phyloP scores from a whole-genome alignment of 2,888 invertebrate species.

The Trissolcus japonicus region DNA sequence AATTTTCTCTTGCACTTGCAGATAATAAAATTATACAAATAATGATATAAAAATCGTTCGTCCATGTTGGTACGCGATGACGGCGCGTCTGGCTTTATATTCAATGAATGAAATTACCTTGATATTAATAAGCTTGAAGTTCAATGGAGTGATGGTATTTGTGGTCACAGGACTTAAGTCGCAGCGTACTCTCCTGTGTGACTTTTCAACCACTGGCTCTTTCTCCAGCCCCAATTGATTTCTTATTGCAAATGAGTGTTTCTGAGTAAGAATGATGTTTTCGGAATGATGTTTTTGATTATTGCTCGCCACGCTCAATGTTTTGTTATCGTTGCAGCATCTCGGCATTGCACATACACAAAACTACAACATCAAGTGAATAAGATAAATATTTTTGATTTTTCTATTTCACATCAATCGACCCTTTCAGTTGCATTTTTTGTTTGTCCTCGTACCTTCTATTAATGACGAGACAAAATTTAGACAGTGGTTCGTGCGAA shows the following conservation, averaged over 20 bases:
- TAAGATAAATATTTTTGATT: too few species aligned
- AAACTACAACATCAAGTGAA: constrained; percentile 35
- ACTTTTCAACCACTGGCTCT: constrained; percentile 70
- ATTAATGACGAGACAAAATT: constrained; percentile 48
- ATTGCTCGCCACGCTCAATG: constrained; percentile 73
- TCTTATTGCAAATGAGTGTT: constrained; percentile 67
- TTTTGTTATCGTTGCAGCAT: constrained; percentile 75
- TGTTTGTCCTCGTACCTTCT: constrained; percentile 30
- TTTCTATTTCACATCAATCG: too few species aligned
- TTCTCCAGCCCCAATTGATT: constrained; percentile 69
- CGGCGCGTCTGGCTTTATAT: too few species aligned
- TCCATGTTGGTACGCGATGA: too few species aligned
- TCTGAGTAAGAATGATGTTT: constrained; percentile 69
- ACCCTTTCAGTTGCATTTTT: neutral
- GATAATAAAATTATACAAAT: too few species aligned
- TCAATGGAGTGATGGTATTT: constrained; percentile 69
- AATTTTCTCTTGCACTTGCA: too few species aligned
- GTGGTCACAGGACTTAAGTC: constrained; percentile 74
- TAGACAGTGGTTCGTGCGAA: constrained; percentile 35
- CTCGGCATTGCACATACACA: constrained; percentile 75
- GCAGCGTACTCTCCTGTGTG: constrained; percentile 73
- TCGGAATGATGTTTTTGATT: constrained; percentile 67
- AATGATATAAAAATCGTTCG: too few species aligned
- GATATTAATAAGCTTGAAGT: constrained; percentile 71
- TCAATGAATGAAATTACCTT: constrained; percentile 64